These are phyloP conservation scores for Eumaeus atala DNA, from an alignment of 1,140 invertebrate genomes.

Conservation along the genomic window DNA sequence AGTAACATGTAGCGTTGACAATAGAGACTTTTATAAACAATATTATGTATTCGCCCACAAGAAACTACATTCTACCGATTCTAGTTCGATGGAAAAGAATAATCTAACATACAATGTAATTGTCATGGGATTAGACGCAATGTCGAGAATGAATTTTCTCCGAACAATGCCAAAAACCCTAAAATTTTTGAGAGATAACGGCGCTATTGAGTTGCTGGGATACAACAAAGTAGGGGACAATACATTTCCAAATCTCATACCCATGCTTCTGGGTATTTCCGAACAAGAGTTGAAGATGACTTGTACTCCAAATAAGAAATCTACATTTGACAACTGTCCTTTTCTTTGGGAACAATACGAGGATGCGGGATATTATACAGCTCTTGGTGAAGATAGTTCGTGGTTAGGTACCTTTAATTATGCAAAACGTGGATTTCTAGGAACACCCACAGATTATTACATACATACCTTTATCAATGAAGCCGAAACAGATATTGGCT, in stretches of 20 bases:
- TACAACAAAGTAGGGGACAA: conserved; percentile 89
- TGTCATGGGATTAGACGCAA: conserved; percentile 88
- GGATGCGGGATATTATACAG: conserved; percentile 82
- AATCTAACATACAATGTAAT: conserved; percentile 77
- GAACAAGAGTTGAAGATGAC: conserved; percentile 73
- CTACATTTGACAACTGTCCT: conserved; percentile 76
- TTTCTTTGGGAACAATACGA: conserved; percentile 88
- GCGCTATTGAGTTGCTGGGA: conserved; percentile 81
- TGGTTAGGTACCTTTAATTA: conserved; percentile 87
- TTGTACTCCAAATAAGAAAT: conserved; percentile 74
- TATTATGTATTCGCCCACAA: conserved; percentile 79
- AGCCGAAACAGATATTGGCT: conserved; percentile 76
- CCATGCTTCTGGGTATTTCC: conserved; percentile 79
- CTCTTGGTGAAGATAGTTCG: conserved; percentile 84
- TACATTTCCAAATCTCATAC: conserved; percentile 86
- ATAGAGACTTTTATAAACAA: conserved; percentile 75
- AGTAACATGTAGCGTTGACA: conserved; percentile 73
- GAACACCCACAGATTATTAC: conserved; percentile 88
- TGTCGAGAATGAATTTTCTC: conserved; percentile 88
- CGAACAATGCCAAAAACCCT: conserved; percentile 85
- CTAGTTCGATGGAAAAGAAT: conserved; percentile 16
- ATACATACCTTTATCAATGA: conserved; percentile 81
- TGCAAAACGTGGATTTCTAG: conserved; percentile 81
- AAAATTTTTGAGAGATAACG: conserved; percentile 74
- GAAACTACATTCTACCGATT: conserved; percentile 24